These are phyloP conservation scores for Rhyacophila evoluta DNA, from an alignment of 2,888 invertebrate genomes.

Conservation along the genomic window DNA sequence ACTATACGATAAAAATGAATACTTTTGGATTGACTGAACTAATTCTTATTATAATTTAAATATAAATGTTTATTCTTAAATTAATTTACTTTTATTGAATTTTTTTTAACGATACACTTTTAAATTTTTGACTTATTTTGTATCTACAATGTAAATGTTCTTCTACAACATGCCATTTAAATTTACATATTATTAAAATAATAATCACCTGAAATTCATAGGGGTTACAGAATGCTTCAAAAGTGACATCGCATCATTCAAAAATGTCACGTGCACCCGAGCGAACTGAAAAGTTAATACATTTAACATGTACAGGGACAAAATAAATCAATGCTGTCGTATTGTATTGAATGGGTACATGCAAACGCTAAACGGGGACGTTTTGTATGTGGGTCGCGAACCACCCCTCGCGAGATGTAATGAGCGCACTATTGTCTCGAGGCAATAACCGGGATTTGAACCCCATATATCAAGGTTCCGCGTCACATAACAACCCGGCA, in stretches of 20 bases:
- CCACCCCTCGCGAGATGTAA: constrained; percentile 39
- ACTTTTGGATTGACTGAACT: no score
- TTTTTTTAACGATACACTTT: no score
- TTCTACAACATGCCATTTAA: no score
- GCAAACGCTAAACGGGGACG: constrained; percentile 20
- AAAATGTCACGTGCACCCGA: constrained; percentile 23
- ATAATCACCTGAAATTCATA: background rate
- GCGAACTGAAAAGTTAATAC: constrained; percentile 30
- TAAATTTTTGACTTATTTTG: no score
- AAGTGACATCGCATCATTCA: constrained; percentile 27
- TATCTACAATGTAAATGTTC: no score
- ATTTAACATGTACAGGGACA: constrained; percentile 27
- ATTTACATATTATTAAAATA: constrained; percentile 17
- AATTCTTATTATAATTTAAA: no score
- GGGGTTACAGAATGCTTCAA: background rate
- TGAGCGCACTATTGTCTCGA: constrained; percentile 50
- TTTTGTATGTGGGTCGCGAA: constrained; percentile 20
- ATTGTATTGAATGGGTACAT: background rate
- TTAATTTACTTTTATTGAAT: no score
- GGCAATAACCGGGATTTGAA: constrained; percentile 48
- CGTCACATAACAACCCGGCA: constrained; percentile 41
- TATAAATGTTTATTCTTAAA: no score
- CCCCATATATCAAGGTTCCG: constrained; percentile 47
- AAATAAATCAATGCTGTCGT: constrained; percentile 22
- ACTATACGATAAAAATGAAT: no score